A percentile compares a stretch with the other conserved stretches of the same genome.
phyloP scores from a whole-genome alignment of 2,888 invertebrate genomes.

The Aporophyla lueneburgensis region DNA sequence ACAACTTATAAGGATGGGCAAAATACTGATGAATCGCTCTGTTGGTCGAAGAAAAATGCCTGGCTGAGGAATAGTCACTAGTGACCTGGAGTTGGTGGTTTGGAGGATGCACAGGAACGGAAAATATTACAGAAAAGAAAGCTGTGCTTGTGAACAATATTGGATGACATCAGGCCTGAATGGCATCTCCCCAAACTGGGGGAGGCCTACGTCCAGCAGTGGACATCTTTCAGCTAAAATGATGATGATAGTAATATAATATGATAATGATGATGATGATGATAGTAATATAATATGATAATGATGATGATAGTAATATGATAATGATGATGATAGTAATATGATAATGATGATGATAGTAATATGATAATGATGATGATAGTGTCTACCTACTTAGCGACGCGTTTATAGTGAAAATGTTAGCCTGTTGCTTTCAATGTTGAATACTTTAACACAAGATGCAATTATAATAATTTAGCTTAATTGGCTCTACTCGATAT shows the following conservation, averaged over 20 bases:
- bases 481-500: background rate
- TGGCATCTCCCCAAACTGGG: no score
- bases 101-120: background rate
- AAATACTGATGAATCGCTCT: background rate
- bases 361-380: no score
- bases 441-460: background rate
- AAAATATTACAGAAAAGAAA: background rate
- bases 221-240: background rate
- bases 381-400: background rate
- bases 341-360: no score
- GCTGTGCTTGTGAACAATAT: background rate
- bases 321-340: no score
- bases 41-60: no score
- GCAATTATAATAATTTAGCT: background rate
- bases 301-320: no score
- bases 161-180: background rate
- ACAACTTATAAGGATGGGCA: background rate
- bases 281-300: no score
- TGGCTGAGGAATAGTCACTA: background rate
- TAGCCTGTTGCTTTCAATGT: background rate
- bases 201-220: no score
- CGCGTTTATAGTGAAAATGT: background rate
- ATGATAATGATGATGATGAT: no score
- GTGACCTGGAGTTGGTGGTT: no score
- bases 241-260: background rate